Evolutionary conservation across 2,888 invertebrate genomes (phyloP).

Genomic region (Drosophila niveifrons): DNA sequence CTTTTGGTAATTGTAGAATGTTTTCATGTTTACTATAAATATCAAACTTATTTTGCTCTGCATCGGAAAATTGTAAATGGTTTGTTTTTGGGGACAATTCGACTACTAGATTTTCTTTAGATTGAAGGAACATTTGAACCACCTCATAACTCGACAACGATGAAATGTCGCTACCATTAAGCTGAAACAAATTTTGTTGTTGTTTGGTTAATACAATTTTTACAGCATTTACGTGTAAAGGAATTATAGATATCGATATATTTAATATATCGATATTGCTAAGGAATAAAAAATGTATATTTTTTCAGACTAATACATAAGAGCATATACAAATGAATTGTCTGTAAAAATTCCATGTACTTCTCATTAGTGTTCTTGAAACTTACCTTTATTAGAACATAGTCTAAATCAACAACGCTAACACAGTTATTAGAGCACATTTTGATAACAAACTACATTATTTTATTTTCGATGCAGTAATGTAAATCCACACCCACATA

Average conservation of each 20-base stretch:
- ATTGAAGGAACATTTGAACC: conserved; percentile 87
- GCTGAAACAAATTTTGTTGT: conserved; percentile 83
- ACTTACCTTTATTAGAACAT: conserved; percentile 77
- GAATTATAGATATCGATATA: conserved; percentile 8
- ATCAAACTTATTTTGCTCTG: conserved; percentile 15
- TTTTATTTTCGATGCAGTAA: conserved; percentile 32
- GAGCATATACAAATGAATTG: background rate
- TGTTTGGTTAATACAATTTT: background rate
- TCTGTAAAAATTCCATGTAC: conserved; percentile 2
- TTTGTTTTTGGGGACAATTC: conserved; percentile 86
- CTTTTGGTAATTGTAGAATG: conserved; percentile 21
- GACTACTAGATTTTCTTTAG: conserved; percentile 88
- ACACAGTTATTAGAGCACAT: conserved; percentile 59
- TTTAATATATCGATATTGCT: conserved; percentile 9
- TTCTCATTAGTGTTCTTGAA: background rate
- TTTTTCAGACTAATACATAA: background rate
- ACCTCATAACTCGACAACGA: conserved; percentile 88
- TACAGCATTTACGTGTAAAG: background rate
- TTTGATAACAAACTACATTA: conserved; percentile 55
- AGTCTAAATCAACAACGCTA: conserved; percentile 58
- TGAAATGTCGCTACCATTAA: conserved; percentile 88
- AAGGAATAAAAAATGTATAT: conserved; percentile 1
- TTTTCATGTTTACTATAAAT: conserved; percentile 22
- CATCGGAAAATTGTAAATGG: conserved; percentile 16
- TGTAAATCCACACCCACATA: conserved; percentile 46